Evolutionary conservation across 1,140 invertebrate species (phyloP).

Genomic region (Drosophila sturtevanti): DNA sequence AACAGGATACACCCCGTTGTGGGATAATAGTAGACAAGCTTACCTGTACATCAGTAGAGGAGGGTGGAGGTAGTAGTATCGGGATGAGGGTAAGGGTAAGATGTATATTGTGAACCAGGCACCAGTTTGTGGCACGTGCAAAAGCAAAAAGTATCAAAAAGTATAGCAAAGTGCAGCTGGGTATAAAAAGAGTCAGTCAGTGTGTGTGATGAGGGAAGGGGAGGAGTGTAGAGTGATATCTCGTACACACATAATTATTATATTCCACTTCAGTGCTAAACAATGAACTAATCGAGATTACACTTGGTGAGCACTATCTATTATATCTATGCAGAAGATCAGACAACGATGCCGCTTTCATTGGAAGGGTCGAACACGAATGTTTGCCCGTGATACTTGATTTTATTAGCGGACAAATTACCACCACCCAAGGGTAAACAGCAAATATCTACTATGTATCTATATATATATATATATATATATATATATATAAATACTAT

Average conservation of each 20-base stretch:
- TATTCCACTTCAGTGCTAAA: slow-evolving; percentile 77
- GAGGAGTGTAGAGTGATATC: slow-evolving; percentile 24
- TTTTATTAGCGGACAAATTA: slow-evolving; percentile 81
- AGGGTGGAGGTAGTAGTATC: too few species aligned
- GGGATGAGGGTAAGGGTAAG: background rate
- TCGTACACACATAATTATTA: slow-evolving; percentile 70
- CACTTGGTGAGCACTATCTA: slow-evolving; percentile 72
- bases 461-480: background rate
- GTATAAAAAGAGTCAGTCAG: background rate
- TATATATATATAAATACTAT: too few species aligned
- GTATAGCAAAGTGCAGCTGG: slow-evolving; percentile 75
- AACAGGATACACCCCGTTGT: slow-evolving; percentile 46
- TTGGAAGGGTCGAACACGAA: slow-evolving; percentile 33
- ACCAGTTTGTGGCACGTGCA: slow-evolving; percentile 63
- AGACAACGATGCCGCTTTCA: slow-evolving; percentile 20
- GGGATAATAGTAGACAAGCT: slow-evolving; percentile 35
- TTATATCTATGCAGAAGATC: slow-evolving; percentile 34
- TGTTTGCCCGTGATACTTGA: slow-evolving; percentile 78
- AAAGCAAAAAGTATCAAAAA: slow-evolving; percentile 60
- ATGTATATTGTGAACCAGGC: background rate
- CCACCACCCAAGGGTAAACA: slow-evolving; percentile 62
- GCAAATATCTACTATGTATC: slow-evolving; percentile 31
- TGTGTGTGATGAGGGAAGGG: background rate
- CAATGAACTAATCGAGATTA: slow-evolving; percentile 80
- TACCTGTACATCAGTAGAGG: slow-evolving; percentile 52